Conservation (phyloP, 2,888 invertebrate species). For the Troilus luridus region DNA sequence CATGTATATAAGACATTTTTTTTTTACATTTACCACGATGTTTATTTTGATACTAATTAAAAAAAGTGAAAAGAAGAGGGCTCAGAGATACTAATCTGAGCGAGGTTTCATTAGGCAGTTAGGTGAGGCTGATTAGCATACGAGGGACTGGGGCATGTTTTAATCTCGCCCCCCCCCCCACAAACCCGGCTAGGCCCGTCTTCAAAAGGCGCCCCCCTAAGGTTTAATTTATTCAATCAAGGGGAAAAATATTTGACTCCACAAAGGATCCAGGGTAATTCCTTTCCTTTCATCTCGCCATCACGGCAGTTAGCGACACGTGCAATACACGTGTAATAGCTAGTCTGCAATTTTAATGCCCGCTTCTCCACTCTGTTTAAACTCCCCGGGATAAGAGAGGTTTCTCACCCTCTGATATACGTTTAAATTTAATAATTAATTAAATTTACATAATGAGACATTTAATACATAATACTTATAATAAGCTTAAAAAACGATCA, state of each 20-base stretch:
- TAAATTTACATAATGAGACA: too few species aligned
- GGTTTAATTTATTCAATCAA: slow-evolving; percentile 48
- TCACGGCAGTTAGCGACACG: not conserved
- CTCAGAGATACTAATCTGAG: not conserved
- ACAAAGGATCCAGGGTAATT: slow-evolving; percentile 5
- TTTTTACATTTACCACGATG: not conserved
- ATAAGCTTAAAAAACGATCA: too few species aligned
- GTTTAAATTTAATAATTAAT: not conserved
- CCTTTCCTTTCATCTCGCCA: slow-evolving; percentile 35
- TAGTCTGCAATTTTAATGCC: not conserved
- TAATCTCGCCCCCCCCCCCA: not conserved
- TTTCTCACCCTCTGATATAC: not conserved
- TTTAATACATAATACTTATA: too few species aligned
- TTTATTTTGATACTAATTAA: not conserved
- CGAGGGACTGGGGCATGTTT: not conserved
- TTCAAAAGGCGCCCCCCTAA: slow-evolving; percentile 10
- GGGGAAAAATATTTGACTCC: slow-evolving; percentile 40
- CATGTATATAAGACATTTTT: not conserved
- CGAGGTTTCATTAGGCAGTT: not conserved
- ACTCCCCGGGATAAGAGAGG: not conserved
- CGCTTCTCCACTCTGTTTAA: not conserved
- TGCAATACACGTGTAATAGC: slow-evolving; percentile 20
- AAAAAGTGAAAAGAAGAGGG: not conserved
- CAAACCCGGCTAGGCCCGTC: not conserved
- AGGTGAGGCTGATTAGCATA: slow-evolving; percentile 43